Base-by-base conservation (phyloP, 2,113 vertebrate species). In the Polypterus bichir region DNA sequence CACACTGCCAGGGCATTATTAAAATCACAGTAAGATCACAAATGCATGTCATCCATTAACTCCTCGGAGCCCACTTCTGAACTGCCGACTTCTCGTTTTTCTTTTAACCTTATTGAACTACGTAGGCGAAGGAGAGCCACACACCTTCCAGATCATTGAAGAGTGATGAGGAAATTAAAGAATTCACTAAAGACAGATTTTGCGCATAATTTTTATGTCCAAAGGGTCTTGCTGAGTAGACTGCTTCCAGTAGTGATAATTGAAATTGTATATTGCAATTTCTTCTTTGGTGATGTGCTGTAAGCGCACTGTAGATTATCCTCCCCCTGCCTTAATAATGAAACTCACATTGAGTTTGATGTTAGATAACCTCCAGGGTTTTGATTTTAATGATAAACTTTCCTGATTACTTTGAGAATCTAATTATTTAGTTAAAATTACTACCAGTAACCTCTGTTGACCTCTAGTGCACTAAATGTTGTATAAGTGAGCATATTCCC, bases 371-470 rank as follows among this genome's bases (percentile, higher is more conserved):
- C 78, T 75, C 72, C 54, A 70, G 68, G 75, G 61, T 65, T 78
- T 81, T 82, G 74, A 80, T 78, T 75, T 27, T 78, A 77, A 79
- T 74, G 72, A 81, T 79, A 77, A 80, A 81, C 79, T 83, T 79
- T 76, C 74, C 73, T 78, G 80, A 85, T 83, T 80, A 76, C 73
- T 77, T 70, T 67, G 51, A 63, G n/a, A 67, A 69, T 72, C 76
- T 79, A 76, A 79, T 82, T 79, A 80, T 78, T 81, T 81, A 72
- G 69, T 70, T 47, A 71, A 62, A 62, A 55, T 60, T 11, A 46
- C n/a, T 46, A 70, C 67, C 71, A 70, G 69, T 46, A 46, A 62
- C 56, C 57, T 44, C 3, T 48, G 45, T 51, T 48, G 59, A 56
- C 64, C 58, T 44, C 64, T 46, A 48, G 47, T 7, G 49, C 49